Evolutionary conservation across 2,113 vertebrate species (phyloP), one percentile per base, ranked within the genome.

Genomic region (Myotis lucifugus): DNA sequence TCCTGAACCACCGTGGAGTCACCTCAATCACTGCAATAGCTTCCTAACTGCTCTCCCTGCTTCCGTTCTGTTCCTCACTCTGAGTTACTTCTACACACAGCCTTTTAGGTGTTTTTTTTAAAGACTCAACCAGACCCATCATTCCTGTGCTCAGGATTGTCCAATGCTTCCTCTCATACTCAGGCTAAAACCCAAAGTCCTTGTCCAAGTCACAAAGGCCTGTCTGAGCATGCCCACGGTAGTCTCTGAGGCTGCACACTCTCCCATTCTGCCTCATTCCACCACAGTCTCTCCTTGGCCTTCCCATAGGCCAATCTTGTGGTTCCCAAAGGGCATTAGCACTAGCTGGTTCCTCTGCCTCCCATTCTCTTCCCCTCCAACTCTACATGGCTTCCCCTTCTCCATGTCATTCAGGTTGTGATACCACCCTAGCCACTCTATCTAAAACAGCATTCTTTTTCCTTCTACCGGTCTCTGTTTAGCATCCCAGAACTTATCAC

Each of bases 221-320:
- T 8, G 32, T 1, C 19, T 1, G 5, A 46, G 34, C 50, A 66
- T 59, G 9, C 0, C 19, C 29, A 12, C 0, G 23, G 37, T 6
- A 8, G 0, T 12, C 8, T 29, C 40, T 54, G 25, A 1, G 2
- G n/a, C 37, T 7, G 56, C 46, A 32, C 0, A 1, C 5, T 7
- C 34, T n/a, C 8, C 81, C 32, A 0, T 8, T 46, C 66, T 9
- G 12, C 21, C 64, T 67, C 69, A 10, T 6, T 25, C 37, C 18
- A 27, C 54, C 42, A 56, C 0, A 3, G 40, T 29, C 32, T 40
- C 48, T 46, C 18, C 17, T 27, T 6, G 21, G 3, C 70, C 40
- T 59, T 78, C 50, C 48, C 54, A 2, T 11, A 18, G 0, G 48
- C 12, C 61, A 4, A 15, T 5, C 46, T 0, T 8, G 4, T 12